Base-by-base conservation (phyloP, 2,888 invertebrate genomes). In the Oegoconia quadripuncta region DNA sequence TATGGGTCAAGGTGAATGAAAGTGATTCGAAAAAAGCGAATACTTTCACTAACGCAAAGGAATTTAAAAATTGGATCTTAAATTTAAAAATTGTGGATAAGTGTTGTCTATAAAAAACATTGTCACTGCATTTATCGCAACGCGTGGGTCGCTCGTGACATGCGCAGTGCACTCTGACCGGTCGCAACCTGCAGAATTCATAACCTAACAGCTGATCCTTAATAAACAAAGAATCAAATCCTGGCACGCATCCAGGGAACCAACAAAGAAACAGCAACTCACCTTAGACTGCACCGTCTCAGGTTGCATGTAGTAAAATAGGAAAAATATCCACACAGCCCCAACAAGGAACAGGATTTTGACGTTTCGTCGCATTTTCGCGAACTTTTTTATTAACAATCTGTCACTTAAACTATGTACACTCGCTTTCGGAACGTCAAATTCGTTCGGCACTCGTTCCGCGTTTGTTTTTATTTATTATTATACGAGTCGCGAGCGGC, bases 231-330 rank as follows among this genome's bases (percentile, higher is more conserved):
- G 33, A 27, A 2, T 16, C 27, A 35, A 33, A 34, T 32, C 17
- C 34, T 29, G 42, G 34, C 26, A 40, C 23, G 17, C 26, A 39
- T 13, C 42, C 42, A 42, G 16, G 15, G 42, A 20, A 46, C 8
- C 29, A 13, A 27, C 5, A 9, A 14, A 34, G 25, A 32, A 34
- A 32, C 31, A 31, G 34, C 26, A 46, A 55, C 64, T 49, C 59
- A 86, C 86, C 86, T 86, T 86, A 34, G 72, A 65, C 46, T 72
- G 74, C 28, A 70, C 48, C 8, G 82, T 61, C 53, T 82, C 86
- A 37, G 86, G 74, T 52, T 86, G 84, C 79, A 86, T 84, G 61
- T 74, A 86, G 64, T 86, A 87, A 51, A 86, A 74, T 41, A 87
- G 60, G 59, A 78, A 74, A 57, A 80, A 81, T 70, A 83, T 81